These are phyloP conservation scores for Augiades crinisus DNA, from an alignment of 2,888 invertebrate species.

Conservation along the genomic window DNA sequence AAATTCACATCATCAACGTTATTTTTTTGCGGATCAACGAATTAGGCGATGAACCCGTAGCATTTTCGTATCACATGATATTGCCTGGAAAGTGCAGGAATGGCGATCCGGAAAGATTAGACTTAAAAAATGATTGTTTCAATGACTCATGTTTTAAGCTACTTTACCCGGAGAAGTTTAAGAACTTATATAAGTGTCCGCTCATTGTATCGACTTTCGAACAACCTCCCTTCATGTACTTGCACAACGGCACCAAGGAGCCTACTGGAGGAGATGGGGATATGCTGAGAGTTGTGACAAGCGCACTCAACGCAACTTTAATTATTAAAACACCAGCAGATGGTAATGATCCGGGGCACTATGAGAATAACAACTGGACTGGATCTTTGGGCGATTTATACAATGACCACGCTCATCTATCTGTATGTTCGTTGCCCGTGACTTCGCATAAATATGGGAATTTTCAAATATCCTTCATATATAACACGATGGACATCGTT, in stretches of 20 bases:
- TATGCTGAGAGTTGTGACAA: slow-evolving; percentile 44
- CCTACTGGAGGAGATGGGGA: slow-evolving; percentile 53
- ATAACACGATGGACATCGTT: slow-evolving; percentile 54
- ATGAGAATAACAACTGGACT: slow-evolving; percentile 52
- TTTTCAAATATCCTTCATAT: slow-evolving; percentile 57
- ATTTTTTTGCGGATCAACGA: slow-evolving; percentile 42
- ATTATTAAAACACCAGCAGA: slow-evolving; percentile 40
- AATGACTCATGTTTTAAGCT: slow-evolving; percentile 42
- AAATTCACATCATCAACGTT: slow-evolving; percentile 43
- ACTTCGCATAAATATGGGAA: slow-evolving; percentile 46
- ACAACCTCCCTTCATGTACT: slow-evolving; percentile 55
- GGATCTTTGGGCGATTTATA: slow-evolving; percentile 55
- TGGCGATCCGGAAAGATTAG: slow-evolving; percentile 38
- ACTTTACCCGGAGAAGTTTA: slow-evolving; percentile 44
- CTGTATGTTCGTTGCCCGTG: slow-evolving; percentile 50
- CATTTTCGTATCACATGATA: slow-evolving; percentile 44
- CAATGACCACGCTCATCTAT: slow-evolving; percentile 43
- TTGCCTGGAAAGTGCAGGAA: slow-evolving; percentile 44
- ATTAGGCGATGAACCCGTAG: slow-evolving; percentile 32
- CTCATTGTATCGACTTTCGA: slow-evolving; percentile 51
- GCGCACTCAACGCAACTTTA: slow-evolving; percentile 52
- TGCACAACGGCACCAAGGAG: slow-evolving; percentile 40
- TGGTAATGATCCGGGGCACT: slow-evolving; percentile 43
- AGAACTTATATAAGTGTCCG: slow-evolving; percentile 46
- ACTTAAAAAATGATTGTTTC: slow-evolving; percentile 37